Percentiles rank a stretch among this genome's conserved stretches.
These are phyloP conservation scores for Protonemura montana DNA, from an alignment of 2,888 invertebrate genomes.

Conservation along the genomic window DNA sequence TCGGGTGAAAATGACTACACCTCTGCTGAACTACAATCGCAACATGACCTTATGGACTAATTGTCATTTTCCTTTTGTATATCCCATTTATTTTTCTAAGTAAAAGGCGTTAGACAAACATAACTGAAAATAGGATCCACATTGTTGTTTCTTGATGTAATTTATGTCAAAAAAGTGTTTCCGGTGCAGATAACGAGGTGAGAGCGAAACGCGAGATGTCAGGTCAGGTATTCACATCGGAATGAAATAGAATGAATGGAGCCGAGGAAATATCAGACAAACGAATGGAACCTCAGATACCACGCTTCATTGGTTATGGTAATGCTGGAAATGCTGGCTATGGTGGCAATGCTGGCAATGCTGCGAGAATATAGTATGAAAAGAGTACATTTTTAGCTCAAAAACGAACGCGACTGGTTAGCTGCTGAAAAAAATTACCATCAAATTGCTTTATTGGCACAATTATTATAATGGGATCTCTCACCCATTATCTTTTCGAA, in stretches of 20 bases:
- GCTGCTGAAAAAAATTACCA: not conserved
- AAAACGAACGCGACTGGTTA: not conserved
- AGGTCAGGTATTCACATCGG: slow-evolving; percentile 1
- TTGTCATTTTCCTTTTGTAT: slow-evolving; percentile 13
- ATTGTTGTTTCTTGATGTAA: slow-evolving; percentile 22
- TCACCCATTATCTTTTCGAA: not conserved
- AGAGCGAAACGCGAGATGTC: slow-evolving; percentile 14
- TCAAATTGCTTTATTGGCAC: slow-evolving; percentile 29
- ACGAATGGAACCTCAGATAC: not conserved
- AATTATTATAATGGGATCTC: slow-evolving; percentile 13
- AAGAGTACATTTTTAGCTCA: not conserved
- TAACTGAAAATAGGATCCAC: slow-evolving; percentile 21
- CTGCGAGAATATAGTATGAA: slow-evolving; percentile 1
- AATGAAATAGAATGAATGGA: slow-evolving; percentile 19
- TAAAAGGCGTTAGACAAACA: not conserved
- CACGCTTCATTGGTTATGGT: not conserved
- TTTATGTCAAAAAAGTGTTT: slow-evolving; percentile 20
- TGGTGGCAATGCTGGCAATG: too few species aligned
- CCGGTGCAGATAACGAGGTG: slow-evolving; percentile 25
- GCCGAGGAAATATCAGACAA: not conserved
- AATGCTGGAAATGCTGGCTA: too few species aligned
- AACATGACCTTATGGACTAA: not conserved
- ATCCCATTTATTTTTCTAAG: not conserved
- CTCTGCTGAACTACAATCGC: not conserved
- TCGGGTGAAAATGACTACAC: slow-evolving; percentile 2